Conservation (phyloP, 2,888 invertebrate species). For the Kuschelorhynchus macadamiae region DNA sequence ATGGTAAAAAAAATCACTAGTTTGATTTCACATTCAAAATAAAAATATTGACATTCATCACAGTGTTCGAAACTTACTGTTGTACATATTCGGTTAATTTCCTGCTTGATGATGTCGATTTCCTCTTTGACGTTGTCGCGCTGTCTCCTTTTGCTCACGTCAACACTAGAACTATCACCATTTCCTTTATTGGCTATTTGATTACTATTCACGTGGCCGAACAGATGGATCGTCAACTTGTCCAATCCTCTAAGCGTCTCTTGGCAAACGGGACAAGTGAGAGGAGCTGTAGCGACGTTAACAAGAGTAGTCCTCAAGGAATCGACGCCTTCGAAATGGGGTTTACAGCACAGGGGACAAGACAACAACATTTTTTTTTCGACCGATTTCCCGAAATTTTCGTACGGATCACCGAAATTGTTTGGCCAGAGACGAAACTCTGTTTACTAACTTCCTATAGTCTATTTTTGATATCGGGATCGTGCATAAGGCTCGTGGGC, state of each 20-base stretch:
- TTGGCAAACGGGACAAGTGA: conserved; percentile 84
- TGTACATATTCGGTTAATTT: conserved; percentile 53
- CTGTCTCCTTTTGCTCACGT: neutral
- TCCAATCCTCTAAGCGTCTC: conserved; percentile 83
- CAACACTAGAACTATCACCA: neutral
- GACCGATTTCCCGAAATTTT: conserved; percentile 49
- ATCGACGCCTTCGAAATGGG: conserved; percentile 80
- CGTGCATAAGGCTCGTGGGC: conserved; percentile 7
- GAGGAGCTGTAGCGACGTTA: conserved; percentile 80
- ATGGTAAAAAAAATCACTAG: no score
- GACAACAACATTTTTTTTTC: conserved; percentile 71
- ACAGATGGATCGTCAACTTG: conserved; percentile 87
- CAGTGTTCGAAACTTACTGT: conserved; percentile 7
- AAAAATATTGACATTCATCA: no score
- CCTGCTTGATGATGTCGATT: conserved; percentile 60
- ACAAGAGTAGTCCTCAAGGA: conserved; percentile 80
- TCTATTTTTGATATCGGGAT: conserved; percentile 35
- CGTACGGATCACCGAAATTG: neutral
- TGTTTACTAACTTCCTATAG: conserved; percentile 34
- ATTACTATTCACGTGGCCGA: conserved; percentile 72
- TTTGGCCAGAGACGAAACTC: conserved; percentile 54
- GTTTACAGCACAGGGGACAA: conserved; percentile 84
- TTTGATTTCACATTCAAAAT: no score
- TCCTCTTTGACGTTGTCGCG: conserved; percentile 51
- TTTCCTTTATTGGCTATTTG: neutral